These are phyloP conservation scores for Telenomus remus DNA, from an alignment of 1,140 invertebrate genomes.

Conservation along the genomic window DNA sequence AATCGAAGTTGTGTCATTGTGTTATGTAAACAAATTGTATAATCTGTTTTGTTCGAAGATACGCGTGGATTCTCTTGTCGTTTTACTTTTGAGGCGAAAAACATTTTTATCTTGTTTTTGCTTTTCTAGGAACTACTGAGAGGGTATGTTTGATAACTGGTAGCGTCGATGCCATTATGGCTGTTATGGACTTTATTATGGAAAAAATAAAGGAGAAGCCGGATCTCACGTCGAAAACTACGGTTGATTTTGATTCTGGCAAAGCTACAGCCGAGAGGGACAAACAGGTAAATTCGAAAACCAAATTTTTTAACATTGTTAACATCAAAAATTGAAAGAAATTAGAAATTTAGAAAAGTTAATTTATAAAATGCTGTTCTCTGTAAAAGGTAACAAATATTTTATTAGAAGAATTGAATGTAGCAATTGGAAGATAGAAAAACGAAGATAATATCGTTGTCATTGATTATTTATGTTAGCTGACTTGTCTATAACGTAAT, in stretches of 20 bases:
- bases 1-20: not conserved
- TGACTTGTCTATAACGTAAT: too few relatives aligned
- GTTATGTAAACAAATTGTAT: slow-evolving; percentile 33
- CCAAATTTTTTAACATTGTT: too few relatives aligned
- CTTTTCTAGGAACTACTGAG: slow-evolving; percentile 90
- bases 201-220: slow-evolving; percentile 99
- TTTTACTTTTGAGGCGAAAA: not conserved
- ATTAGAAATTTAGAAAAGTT: too few relatives aligned
- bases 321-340: too few relatives aligned
- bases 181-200: slow-evolving; percentile 96
- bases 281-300: slow-evolving; percentile 81
- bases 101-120: not conserved
- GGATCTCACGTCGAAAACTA: slow-evolving; percentile 88
- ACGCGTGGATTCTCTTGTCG: too few relatives aligned
- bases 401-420: too few relatives aligned
- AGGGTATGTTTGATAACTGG: slow-evolving; percentile 98
- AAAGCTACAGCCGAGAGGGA: slow-evolving; percentile 86
- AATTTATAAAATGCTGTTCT: too few relatives aligned
- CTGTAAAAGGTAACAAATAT: too few relatives aligned
- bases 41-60: slow-evolving; percentile 13
- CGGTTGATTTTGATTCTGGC: slow-evolving; percentile 80
- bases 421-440: not conserved
- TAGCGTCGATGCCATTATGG: slow-evolving; percentile 92
- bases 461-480: not conserved
- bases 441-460: not conserved